These are phyloP conservation scores for Chaetura pelagica DNA, from an alignment of 2,113 vertebrate species.

Conservation along the genomic window DNA sequence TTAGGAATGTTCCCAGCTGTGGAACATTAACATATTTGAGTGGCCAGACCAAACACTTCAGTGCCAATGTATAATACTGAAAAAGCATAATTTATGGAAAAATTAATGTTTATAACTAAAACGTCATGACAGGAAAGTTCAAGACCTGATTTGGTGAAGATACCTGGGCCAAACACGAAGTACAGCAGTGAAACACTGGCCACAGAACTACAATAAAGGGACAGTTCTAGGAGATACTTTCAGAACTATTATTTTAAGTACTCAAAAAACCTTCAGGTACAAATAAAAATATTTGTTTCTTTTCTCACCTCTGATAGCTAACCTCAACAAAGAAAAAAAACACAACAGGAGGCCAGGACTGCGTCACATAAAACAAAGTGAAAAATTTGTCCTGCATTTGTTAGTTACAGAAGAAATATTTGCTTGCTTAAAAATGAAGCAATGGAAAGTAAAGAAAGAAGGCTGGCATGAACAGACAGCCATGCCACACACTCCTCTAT, in stretches of 20 bases:
- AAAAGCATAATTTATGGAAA: background rate
- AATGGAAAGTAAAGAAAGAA: background rate
- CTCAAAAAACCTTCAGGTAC: fast-evolving
- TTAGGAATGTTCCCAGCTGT: background rate
- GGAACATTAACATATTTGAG: background rate
- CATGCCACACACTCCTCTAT: fast-evolving
- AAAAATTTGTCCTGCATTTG: background rate
- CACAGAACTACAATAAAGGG: background rate
- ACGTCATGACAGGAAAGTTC: background rate
- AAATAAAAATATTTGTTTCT: background rate
- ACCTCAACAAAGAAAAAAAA: background rate
- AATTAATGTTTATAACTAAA: background rate
- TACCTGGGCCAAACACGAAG: background rate
- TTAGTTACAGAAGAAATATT: background rate
- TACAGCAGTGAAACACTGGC: background rate
- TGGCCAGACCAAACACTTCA: background rate
- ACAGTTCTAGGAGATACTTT: background rate
- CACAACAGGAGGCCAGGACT: background rate
- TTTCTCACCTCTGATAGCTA: background rate
- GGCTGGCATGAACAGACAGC: background rate
- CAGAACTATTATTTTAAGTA: background rate
- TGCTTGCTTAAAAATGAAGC: background rate
- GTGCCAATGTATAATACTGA: background rate
- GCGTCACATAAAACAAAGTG: background rate
- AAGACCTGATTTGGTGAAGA: background rate